Conservation (phyloP, 2,113 vertebrate genomes). For the Rhinoderma darwinii region DNA sequence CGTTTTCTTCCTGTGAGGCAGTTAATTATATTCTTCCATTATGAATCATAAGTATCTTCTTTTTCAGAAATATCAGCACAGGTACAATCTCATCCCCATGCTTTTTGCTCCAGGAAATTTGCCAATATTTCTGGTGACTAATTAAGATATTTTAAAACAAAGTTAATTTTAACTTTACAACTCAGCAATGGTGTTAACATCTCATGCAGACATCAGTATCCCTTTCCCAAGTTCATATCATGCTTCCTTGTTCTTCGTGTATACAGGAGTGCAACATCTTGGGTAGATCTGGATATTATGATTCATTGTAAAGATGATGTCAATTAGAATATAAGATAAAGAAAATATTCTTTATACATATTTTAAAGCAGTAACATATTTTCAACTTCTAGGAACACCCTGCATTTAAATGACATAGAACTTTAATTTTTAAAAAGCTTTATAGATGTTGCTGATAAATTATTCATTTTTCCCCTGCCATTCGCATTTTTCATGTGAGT, state of each 20-base stretch:
- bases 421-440: neutral
- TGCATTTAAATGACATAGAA: slow-evolving; percentile 6
- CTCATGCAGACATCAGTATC: neutral
- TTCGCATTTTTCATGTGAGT: neutral
- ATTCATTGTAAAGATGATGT: slow-evolving; percentile 31
- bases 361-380: neutral
- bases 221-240: slow-evolving; percentile 27
- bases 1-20: neutral
- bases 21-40: too few relatives aligned
- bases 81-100: neutral
- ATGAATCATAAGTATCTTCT: neutral
- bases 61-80: neutral
- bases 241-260: neutral
- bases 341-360: neutral
- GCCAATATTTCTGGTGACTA: neutral
- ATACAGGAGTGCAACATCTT: neutral
- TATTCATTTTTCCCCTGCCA: slow-evolving; percentile 2
- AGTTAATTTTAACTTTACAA: slow-evolving; percentile 18
- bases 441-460: neutral
- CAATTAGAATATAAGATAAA: neutral
- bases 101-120: neutral
- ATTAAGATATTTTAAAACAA: slow-evolving; percentile 28
- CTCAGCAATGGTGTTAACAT: slow-evolving; percentile 27
- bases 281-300: slow-evolving; percentile 2
- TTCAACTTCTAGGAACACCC: neutral